A percentile compares a stretch with the other conserved stretches of the same genome.
Conservation (phyloP, 2,888 invertebrate species). For the Capitulum mitella region DNA sequence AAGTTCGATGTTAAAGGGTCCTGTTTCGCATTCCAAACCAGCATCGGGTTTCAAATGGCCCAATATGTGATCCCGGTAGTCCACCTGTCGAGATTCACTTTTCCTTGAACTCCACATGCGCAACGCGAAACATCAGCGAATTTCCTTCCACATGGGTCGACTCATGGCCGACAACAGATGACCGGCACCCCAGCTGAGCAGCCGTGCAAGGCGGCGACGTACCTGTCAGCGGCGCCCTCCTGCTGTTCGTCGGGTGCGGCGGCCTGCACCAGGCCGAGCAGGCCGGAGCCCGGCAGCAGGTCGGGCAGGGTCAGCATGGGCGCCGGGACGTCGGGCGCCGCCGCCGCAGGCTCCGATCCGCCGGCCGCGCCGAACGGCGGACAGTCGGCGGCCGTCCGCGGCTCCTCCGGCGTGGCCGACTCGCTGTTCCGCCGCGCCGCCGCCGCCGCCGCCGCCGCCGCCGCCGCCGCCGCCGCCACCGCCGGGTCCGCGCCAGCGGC, state of each 20-base stretch:
- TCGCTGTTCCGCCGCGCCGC: not conserved
- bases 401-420: slow-evolving; percentile 8
- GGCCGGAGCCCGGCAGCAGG: slow-evolving; percentile 13
- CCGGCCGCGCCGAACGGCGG: not conserved
- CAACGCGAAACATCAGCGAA: no score
- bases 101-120: no score
- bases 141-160: no score
- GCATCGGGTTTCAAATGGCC: no score
- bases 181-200: no score
- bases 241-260: not conserved
- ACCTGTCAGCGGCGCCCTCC: slow-evolving; percentile 6
- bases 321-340: not conserved
- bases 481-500: not conserved
- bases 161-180: no score
- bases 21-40: no score
- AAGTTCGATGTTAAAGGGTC: no score
- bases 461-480: not conserved
- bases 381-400: not conserved
- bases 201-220: not conserved
- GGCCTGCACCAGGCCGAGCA: not conserved
- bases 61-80: no score
- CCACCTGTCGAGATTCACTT: no score
- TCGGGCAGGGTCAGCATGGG: not conserved
- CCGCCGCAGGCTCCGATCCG: no score
- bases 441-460: not conserved